phyloP scores from a whole-genome alignment of 2,113 vertebrate species.

The Salminus brasiliensis region DNA sequence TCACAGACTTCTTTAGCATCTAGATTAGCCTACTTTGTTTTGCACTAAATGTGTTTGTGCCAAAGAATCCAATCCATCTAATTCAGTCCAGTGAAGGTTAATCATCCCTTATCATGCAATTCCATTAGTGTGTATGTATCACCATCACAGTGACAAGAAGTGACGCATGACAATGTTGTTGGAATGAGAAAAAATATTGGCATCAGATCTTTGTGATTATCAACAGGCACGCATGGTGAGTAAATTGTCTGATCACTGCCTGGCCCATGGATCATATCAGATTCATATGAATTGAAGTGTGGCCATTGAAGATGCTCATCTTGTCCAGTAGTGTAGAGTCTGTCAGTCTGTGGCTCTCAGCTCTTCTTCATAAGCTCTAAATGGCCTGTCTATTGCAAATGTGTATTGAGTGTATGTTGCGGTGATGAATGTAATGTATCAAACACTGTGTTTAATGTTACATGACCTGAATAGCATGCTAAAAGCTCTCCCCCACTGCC shows the following conservation, averaged over 20 bases:
- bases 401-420: too few relatives aligned
- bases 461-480: too few relatives aligned
- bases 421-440: too few relatives aligned
- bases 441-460: too few relatives aligned
- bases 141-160: neutral
- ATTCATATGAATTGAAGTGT: constrained; percentile 9
- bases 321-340: too few relatives aligned
- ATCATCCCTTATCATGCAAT: neutral
- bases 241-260: constrained; percentile 33
- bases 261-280: constrained; percentile 22
- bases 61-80: neutral
- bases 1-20: neutral
- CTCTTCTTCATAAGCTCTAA: too few relatives aligned
- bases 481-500: too few relatives aligned
- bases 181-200: too few relatives aligned
- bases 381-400: neutral
- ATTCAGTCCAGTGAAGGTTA: too few relatives aligned
- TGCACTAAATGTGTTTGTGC: neutral
- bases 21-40: constrained; percentile 38
- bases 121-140: neutral
- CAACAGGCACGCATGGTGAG: neutral
- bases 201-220: too few relatives aligned
- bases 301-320: neutral
- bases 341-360: neutral
- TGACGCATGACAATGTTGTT: too few relatives aligned